These are phyloP conservation scores for Miltochrista miniata DNA, from an alignment of 2,888 invertebrate genomes.

Conservation along the genomic window DNA sequence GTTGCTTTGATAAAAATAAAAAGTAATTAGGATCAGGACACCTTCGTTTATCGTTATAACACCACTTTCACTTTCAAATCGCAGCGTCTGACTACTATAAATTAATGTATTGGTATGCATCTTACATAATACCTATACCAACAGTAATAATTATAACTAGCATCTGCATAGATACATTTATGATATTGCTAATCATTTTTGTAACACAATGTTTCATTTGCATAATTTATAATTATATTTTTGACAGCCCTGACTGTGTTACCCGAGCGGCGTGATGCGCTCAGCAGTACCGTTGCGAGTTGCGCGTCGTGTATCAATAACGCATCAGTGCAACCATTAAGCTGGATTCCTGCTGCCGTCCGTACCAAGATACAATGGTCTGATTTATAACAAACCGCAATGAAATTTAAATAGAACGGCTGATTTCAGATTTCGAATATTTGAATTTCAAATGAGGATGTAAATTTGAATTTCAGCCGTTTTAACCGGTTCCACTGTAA, in stretches of 20 bases:
- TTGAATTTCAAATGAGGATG: slow-evolving; percentile 36
- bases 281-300: slow-evolving; percentile 40
- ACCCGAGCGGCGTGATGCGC: slow-evolving; percentile 35
- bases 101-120: no score
- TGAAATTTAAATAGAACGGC: slow-evolving; percentile 17
- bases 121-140: no score
- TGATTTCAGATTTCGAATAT: slow-evolving; percentile 34
- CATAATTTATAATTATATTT: neutral
- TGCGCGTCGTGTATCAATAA: slow-evolving; percentile 46
- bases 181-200: neutral
- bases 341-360: slow-evolving; percentile 36
- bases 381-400: slow-evolving; percentile 27
- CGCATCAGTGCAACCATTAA: slow-evolving; percentile 46
- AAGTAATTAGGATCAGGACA: no score
- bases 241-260: slow-evolving; percentile 25
- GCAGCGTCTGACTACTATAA: no score
- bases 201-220: neutral
- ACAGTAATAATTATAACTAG: no score
- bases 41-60: no score
- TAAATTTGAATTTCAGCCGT: slow-evolving; percentile 33
- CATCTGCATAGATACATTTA: no score
- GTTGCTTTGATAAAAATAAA: no score
- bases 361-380: slow-evolving; percentile 32
- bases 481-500: slow-evolving; percentile 3
- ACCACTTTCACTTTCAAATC: no score